Evolutionary conservation across 2,113 vertebrate genomes (phyloP).

Genomic region (Apaloderma vittatum): DNA sequence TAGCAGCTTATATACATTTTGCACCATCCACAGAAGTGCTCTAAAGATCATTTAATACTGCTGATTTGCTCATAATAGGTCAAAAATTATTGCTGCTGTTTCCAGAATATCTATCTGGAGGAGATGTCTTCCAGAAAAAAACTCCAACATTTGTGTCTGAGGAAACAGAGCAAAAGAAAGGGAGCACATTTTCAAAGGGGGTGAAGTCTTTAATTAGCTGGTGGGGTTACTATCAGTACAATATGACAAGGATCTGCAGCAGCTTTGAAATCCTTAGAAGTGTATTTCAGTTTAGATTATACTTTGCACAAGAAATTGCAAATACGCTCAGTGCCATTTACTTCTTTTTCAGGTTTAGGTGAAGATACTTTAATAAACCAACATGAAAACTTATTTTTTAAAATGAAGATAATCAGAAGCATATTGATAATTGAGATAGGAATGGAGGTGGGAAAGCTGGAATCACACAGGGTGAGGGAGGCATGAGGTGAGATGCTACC

Average conservation of each 20-base stretch:
- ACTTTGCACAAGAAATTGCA: neutral
- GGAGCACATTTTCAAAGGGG: neutral
- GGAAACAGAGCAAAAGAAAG: neutral
- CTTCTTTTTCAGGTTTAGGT: neutral
- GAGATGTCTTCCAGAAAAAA: neutral
- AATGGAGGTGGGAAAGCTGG: neutral
- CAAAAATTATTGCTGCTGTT: conserved; percentile 39
- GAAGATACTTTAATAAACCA: neutral
- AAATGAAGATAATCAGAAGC: neutral
- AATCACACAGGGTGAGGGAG: neutral
- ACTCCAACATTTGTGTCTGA: neutral
- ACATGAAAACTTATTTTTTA: neutral
- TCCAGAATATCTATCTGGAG: neutral
- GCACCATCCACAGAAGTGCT: conserved; percentile 34
- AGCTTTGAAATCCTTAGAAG: neutral
- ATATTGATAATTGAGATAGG: neutral
- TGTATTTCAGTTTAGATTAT: neutral
- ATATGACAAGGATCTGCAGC: neutral
- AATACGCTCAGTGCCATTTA: neutral
- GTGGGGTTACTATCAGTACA: neutral
- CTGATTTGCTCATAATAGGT: conserved; percentile 48
- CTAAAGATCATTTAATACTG: conserved; percentile 51
- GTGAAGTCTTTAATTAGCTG: neutral
- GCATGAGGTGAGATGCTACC: neutral
- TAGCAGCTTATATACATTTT: conserved; percentile 44